These are phyloP conservation scores for Heterodera schachtii DNA, from an alignment of 1,140 invertebrate species.

Conservation along the genomic window DNA sequence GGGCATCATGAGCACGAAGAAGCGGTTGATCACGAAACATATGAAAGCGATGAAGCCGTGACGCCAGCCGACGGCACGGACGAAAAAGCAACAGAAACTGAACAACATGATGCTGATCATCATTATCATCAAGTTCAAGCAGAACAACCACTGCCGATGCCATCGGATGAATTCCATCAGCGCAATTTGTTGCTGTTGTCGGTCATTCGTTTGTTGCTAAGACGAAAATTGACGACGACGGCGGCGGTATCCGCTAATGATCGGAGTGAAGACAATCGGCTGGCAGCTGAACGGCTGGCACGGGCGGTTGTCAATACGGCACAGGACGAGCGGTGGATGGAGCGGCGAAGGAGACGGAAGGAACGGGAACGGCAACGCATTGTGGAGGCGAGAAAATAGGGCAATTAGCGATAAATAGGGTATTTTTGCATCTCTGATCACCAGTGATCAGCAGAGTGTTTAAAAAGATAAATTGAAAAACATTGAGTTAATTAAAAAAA, in stretches of 20 bases:
- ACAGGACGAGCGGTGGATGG: slow-evolving; percentile 17
- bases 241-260: neutral
- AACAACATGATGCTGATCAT: too few species aligned
- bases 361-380: slow-evolving; percentile 13
- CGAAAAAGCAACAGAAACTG: too few species aligned
- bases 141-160: neutral
- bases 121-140: neutral
- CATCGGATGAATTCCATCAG: neutral
- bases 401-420: too few species aligned
- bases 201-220: neutral
- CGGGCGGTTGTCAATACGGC: neutral
- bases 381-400: slow-evolving; percentile 19
- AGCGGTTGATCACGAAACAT: too few species aligned
- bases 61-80: too few species aligned
- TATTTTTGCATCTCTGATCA: too few species aligned
- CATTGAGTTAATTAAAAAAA: too few species aligned
- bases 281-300: slow-evolving; percentile 8
- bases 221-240: neutral
- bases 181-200: neutral
- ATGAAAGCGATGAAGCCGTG: too few species aligned
- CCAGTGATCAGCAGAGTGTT: too few species aligned
- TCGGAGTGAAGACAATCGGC: neutral
- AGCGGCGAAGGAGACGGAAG: neutral
- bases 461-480: too few species aligned
- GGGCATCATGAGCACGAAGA: too few species aligned